Evolutionary conservation across 1,140 invertebrate genomes (phyloP).

Genomic region (Laupala kohalensis): DNA sequence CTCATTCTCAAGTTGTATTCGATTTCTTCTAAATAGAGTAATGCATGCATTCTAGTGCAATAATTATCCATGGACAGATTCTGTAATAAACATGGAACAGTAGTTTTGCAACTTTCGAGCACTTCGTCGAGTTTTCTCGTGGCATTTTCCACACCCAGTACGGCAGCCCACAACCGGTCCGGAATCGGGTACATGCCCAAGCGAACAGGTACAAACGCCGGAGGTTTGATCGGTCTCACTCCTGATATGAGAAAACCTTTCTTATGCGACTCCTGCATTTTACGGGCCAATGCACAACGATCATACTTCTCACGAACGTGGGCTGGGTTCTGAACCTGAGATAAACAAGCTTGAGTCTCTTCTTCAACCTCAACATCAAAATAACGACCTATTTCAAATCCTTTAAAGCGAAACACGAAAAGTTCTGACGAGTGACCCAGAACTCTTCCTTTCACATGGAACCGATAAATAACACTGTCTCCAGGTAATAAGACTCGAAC

Average conservation of each 20-base stretch:
- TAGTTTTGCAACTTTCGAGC: slow-evolving; percentile 22
- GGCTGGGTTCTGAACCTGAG: too few species aligned
- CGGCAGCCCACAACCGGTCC: slow-evolving; percentile 33
- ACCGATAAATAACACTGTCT: slow-evolving; percentile 25
- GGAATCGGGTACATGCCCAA: slow-evolving; percentile 41
- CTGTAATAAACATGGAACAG: slow-evolving; percentile 34
- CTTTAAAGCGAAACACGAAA: slow-evolving; percentile 39
- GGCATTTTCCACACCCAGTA: slow-evolving; percentile 30
- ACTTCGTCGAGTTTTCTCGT: slow-evolving; percentile 25
- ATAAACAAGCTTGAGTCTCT: neutral
- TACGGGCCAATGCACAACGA: neutral
- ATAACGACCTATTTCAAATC: slow-evolving; percentile 39
- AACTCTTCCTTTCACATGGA: slow-evolving; percentile 35
- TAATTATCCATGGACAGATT: slow-evolving; percentile 41
- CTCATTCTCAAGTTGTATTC: slow-evolving; percentile 42
- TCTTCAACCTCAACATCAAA: slow-evolving; percentile 21
- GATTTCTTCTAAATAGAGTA: slow-evolving; percentile 68
- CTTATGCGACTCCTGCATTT: neutral
- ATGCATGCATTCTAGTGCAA: slow-evolving; percentile 45
- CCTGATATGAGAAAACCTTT: slow-evolving; percentile 34
- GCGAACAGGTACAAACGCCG: slow-evolving; percentile 37
- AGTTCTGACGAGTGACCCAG: slow-evolving; percentile 43
- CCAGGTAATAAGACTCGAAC: slow-evolving; percentile 23
- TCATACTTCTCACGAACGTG: neutral
- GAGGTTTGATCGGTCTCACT: slow-evolving; percentile 34